A percentile compares a stretch with the other conserved stretches of the same genome.
Evolutionary conservation across 1,140 invertebrate species (phyloP).

Genomic region (Ceratoteleas bidentatus): DNA sequence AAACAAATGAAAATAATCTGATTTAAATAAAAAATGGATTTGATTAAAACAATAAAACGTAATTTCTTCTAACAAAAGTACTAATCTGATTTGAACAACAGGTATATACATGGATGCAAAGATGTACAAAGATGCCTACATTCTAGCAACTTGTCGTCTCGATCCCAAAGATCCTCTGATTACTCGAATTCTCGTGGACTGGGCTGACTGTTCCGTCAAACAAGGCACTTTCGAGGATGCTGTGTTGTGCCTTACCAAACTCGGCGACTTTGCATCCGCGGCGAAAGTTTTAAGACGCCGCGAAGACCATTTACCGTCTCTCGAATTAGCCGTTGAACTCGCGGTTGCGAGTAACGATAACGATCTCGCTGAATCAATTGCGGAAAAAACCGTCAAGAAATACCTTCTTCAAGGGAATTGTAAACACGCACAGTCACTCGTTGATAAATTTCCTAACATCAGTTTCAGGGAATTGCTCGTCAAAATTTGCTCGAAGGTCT

Average conservation of each 20-base stretch:
- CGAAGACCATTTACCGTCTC: constrained; percentile 56
- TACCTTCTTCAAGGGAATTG: constrained; percentile 63
- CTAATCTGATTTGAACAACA: too few species aligned
- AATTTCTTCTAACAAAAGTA: too few species aligned
- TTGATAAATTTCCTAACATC: constrained; percentile 66
- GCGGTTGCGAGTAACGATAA: constrained; percentile 68
- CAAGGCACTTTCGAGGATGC: constrained; percentile 83
- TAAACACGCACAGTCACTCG: constrained; percentile 58
- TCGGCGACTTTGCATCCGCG: constrained; percentile 70
- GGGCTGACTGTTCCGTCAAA: constrained; percentile 78
- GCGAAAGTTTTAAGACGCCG: constrained; percentile 72
- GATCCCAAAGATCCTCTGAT: constrained; percentile 81
- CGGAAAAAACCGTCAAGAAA: constrained; percentile 70
- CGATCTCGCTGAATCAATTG: constrained; percentile 64
- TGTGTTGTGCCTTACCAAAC: constrained; percentile 81
- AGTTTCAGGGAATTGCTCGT: constrained; percentile 68
- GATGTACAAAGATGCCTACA: constrained; percentile 84
- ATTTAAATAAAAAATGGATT: too few species aligned
- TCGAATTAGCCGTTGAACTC: constrained; percentile 72
- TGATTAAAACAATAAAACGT: too few species aligned
- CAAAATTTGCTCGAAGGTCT: constrained; percentile 61
- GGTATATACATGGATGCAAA: constrained; percentile 81
- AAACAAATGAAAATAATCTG: too few species aligned
- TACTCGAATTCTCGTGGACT: constrained; percentile 80
- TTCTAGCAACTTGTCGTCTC: constrained; percentile 83